Base-by-base conservation (phyloP, 2,113 vertebrate species). In the Percopsis transmontana region DNA sequence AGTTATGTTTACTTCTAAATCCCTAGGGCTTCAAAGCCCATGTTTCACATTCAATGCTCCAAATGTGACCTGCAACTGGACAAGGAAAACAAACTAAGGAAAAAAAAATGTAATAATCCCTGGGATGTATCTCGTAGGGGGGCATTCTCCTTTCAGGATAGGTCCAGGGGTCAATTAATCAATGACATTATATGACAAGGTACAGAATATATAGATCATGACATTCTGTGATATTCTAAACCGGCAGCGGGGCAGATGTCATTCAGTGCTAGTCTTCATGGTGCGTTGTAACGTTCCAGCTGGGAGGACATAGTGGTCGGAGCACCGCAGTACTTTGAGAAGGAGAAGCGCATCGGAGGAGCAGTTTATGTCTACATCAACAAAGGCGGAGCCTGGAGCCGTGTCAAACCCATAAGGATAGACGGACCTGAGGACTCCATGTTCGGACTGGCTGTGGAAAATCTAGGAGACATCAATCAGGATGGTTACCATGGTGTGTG, bases 231-330 rank as follows among this genome's bases (percentile, higher is more conserved):
- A 1, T 7, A 33, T 7, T 4, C 20, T 42, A 54, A 40, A 51
- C 44, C 15, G 44, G 19, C 14, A 19, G 21, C 42, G 52, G 1
- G 2, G 20, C 3, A 20, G 19, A 13, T 15, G 12, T 21, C 20
- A 54, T 20, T 20, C 11, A 14, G 18, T 52, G 16, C 57, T 56
- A 2, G 44, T 48, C 2, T n/a, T 41, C 7, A 16, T 13, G 52
- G 1, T 0, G 16, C 47, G 3, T 3, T 54, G 3, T 56, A 55
- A 20, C 61, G 13, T 57, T 5, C 44, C 72, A 99, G 97, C 6
- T 99, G 97, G 97, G 89, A 96, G 80, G 97, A 99, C 85, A 94
- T 99, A 8, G 95, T 97, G 63, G 94, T 99, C 33, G 97, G 97
- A 79, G 97, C 97, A 0, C 97, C 97, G 0, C 97, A 99, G 63